These are phyloP conservation scores for Lycia hirtaria DNA, from an alignment of 2,888 invertebrate species.

Conservation along the genomic window DNA sequence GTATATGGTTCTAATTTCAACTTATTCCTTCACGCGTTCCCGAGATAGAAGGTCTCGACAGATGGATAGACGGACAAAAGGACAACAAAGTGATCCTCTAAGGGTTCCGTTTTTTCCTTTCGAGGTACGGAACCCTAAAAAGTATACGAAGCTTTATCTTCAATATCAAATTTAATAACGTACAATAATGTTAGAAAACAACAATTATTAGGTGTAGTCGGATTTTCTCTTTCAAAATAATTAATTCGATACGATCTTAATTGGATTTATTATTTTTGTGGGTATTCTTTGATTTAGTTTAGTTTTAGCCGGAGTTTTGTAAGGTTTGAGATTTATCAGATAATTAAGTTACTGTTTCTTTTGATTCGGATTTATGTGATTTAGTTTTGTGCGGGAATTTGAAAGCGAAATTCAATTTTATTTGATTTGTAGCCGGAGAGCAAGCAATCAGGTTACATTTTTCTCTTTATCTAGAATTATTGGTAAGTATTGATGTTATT, in stretches of 20 bases:
- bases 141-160: background rate
- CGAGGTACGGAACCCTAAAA: background rate
- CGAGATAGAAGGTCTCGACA: too few species aligned
- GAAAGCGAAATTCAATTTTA: background rate
- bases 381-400: background rate
- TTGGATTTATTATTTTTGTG: slow-evolving; percentile 29
- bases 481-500: too few species aligned
- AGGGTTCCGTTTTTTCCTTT: too few species aligned
- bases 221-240: slow-evolving; percentile 26
- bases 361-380: slow-evolving; percentile 1
- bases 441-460: background rate
- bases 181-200: slow-evolving; percentile 17
- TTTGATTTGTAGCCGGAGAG: background rate
- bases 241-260: slow-evolving; percentile 29
- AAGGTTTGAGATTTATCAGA: slow-evolving; percentile 11
- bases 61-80: too few species aligned
- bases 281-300: slow-evolving; percentile 22
- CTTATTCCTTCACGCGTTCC: too few species aligned
- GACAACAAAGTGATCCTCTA: too few species aligned
- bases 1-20: too few species aligned
- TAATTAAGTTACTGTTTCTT: slow-evolving; percentile 6
- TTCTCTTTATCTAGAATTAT: background rate
- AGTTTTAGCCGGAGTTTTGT: slow-evolving; percentile 4
- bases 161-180: slow-evolving; percentile 12
- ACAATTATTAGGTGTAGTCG: slow-evolving; percentile 18